These are phyloP conservation scores for Drosophila kokeensis DNA, from an alignment of 2,888 invertebrate species.

Conservation along the genomic window DNA sequence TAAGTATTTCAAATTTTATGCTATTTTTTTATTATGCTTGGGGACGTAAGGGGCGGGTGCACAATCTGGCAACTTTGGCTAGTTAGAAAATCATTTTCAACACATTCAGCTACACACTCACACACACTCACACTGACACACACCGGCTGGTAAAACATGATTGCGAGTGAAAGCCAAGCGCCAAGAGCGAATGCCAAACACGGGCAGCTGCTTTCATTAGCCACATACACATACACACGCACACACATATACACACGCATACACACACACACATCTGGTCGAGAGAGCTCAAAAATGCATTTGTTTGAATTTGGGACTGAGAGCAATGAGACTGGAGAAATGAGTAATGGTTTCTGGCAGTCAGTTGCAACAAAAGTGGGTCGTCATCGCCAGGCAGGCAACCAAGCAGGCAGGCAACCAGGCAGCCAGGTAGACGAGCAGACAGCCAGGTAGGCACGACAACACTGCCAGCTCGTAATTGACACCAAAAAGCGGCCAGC, in stretches of 20 bases:
- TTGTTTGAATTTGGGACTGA: constrained; percentile 74
- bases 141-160: constrained; percentile 52
- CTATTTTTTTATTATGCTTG: neutral
- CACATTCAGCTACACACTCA: neutral
- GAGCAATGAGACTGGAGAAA: constrained; percentile 51
- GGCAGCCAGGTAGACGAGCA: neutral
- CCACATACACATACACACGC: constrained; percentile 28
- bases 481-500: constrained; percentile 50
- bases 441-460: neutral
- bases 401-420: constrained; percentile 19
- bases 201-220: constrained; percentile 60
- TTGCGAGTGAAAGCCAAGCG: constrained; percentile 73
- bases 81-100: constrained; percentile 49
- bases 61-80: constrained; percentile 25
- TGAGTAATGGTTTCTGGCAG: constrained; percentile 62
- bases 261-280: constrained; percentile 50
- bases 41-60: constrained; percentile 11
- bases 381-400: constrained; percentile 56
- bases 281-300: constrained; percentile 70
- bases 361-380: constrained; percentile 63
- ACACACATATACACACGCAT: constrained; percentile 16
- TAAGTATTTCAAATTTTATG: neutral
- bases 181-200: constrained; percentile 62
- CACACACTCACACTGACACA: neutral
- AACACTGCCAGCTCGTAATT: constrained; percentile 34